Evolutionary conservation across 2,113 vertebrate genomes (phyloP), one percentile per base, ranked within the genome.

Genomic region (Centropristis striata): DNA sequence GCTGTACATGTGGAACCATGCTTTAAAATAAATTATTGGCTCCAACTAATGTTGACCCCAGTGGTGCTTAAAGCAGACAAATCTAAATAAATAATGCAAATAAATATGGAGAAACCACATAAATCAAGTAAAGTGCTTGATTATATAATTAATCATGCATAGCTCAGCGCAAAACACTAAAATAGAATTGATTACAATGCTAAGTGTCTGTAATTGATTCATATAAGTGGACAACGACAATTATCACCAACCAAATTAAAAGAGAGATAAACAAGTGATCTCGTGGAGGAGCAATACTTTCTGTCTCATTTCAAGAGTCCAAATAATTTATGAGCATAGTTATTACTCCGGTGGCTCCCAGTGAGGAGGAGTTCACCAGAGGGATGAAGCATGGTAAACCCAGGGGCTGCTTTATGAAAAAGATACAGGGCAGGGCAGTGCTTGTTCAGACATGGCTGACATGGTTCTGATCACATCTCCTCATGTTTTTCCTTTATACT

Each of bases 181-280:
- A 92, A 90, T 60, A 84, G 36, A 90, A 91, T 83, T 87, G 83
- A 93, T 87, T 89, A 77, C 75, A 49, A 63, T 83, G 80, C 78
- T 68, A 70, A 87, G 66, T 75, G 80, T 84, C 64, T 76, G 63
- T 91, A 89, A 92, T 85, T 86, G 80, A 92, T 91, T 91, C 73
- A 81, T 90, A 86, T 80, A 88, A 81, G 88, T 90, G 86, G 90
- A 88, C 74, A 80, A 53, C 78, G 65, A 85, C 84, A 90, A 92
- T 93, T 90, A 93, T 87, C 81, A 88, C 60, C 77, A 83, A 55
- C 55, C 72, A 76, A 90, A 92, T 91, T 90, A 92, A 84, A 89
- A 60, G 64, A 7, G n/a, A 78, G 72, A 78, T 60, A 82, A 91
- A 90, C 75, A 90, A 86, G 81, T 60, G 61, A 83, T 88, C 75